Base-by-base conservation (phyloP, 2,888 invertebrate genomes). In the Clusia tigrina region DNA sequence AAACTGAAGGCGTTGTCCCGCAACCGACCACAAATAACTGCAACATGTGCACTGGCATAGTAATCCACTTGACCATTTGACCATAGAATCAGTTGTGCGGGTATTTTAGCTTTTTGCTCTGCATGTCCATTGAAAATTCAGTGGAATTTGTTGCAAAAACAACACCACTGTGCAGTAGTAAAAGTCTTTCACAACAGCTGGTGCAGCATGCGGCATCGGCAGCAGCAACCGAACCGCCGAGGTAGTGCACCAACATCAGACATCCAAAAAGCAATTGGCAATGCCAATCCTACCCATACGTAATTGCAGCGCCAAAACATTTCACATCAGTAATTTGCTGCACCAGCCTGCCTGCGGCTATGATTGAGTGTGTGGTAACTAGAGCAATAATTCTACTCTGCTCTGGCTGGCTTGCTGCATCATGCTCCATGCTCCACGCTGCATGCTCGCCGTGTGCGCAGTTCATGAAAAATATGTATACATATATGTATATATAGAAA, bases 11-110 rank as follows among this genome's bases (percentile, higher is more conserved):
- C 68, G 58, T 51, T 66, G 65, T 66, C 60, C 61, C 66, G 60
- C 32, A 51, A 46, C 38, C 24, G 20, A 53, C 52, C 38, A 18
- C 24, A 22, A 22, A 1, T 63, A 55, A 46, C 57, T 37, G 62
- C 55, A 26, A 53, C 46, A 57, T 52, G 23, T 63, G 62, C 68
- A 56, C 69, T 78, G 78, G 78, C 81, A 72, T 67, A 77, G 73
- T 78, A 73, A 79, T 74, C 81, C 76, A 79, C 72, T 79, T 79
- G 80, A 76, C 73, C 80, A 79, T 70, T 79, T 81, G 77, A 79
- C 77, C 79, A 76, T 80, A 72, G 71, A 72, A 77, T 76, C 32
- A 9, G 12, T 32, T 32, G n/a, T n/a, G n/a, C n/a, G n/a, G n/a
- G n/a, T n/a, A n/a, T n/a, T n/a, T n/a, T 32, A 12, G 6, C 6